Conservation (phyloP, 2,888 invertebrate species). For the Lamellibrachia satsuma region DNA sequence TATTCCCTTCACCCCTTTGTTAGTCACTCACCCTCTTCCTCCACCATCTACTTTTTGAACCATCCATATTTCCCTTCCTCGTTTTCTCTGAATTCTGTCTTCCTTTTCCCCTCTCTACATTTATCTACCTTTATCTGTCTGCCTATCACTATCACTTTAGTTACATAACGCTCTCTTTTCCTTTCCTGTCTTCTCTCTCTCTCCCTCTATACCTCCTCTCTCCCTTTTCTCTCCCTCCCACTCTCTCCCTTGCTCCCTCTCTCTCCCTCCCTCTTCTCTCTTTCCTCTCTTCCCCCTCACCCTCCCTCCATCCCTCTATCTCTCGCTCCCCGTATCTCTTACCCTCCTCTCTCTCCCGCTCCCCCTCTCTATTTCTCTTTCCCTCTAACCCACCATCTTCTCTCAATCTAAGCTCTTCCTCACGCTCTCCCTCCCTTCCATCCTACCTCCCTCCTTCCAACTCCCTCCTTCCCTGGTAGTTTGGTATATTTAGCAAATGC, state of each 20-base stretch:
- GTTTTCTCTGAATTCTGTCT: not conserved
- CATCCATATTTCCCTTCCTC: not conserved
- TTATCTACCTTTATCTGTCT: not conserved
- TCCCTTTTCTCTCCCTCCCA: not conserved
- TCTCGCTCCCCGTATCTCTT: not conserved
- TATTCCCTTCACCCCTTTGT: not conserved
- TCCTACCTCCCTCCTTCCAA: not conserved
- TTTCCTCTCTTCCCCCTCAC: not conserved
- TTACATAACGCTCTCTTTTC: not conserved
- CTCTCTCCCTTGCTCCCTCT: conserved; percentile 7
- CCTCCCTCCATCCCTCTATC: not conserved
- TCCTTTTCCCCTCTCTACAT: not conserved
- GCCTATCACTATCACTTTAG: not conserved
- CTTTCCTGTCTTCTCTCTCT: not conserved
- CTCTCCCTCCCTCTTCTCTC: not conserved
- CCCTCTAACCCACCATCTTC: not conserved
- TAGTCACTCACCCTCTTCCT: not conserved
- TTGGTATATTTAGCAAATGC: too few relatives aligned
- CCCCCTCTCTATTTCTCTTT: not conserved
- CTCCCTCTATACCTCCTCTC: not conserved
- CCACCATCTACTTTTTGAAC: not conserved
- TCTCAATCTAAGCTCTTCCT: not conserved
- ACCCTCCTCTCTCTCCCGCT: not conserved
- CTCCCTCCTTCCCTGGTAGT: not conserved
- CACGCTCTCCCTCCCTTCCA: not conserved